A percentile compares a stretch with the other conserved stretches of the same genome.
These are phyloP conservation scores for Pachydiplax longipennis DNA, from an alignment of 2,888 invertebrate genomes.

Conservation along the genomic window DNA sequence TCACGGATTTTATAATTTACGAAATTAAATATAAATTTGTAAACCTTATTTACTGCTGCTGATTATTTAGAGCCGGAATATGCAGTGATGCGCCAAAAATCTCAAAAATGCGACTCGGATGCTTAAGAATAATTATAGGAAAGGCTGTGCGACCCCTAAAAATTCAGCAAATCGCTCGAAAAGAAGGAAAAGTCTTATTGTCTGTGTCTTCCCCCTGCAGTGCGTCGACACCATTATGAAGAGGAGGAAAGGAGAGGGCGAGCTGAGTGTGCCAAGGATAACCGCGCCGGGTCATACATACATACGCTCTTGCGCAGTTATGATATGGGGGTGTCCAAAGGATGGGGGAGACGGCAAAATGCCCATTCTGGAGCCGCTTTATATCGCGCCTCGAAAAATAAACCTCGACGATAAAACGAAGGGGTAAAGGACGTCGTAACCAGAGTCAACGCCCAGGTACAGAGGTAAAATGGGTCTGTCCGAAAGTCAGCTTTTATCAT, in stretches of 20 bases:
- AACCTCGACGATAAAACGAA: background rate
- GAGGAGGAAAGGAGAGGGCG: background rate
- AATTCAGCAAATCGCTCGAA: background rate
- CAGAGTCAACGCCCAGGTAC: background rate
- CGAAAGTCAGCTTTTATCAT: background rate
- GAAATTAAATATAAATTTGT: no score
- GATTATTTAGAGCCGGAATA: no score
- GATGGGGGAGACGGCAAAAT: background rate
- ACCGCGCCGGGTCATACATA: constrained; percentile 30
- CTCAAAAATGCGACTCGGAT: no score
- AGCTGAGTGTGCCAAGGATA: constrained; percentile 40
- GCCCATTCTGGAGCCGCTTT: background rate
- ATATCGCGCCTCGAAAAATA: background rate
- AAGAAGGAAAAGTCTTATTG: background rate
- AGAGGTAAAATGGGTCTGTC: background rate
- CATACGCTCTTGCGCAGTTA: background rate
- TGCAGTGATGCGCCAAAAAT: no score
- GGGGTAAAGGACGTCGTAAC: background rate
- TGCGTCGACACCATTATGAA: constrained; percentile 11
- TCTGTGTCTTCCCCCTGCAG: constrained; percentile 8
- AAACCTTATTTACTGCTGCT: no score
- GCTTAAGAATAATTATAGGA: no score
- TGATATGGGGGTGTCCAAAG: background rate
- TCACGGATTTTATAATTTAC: no score
- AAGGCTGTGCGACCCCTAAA: no score